Conservation (phyloP, 2,113 vertebrate species). For the Microcebus jonahi region DNA sequence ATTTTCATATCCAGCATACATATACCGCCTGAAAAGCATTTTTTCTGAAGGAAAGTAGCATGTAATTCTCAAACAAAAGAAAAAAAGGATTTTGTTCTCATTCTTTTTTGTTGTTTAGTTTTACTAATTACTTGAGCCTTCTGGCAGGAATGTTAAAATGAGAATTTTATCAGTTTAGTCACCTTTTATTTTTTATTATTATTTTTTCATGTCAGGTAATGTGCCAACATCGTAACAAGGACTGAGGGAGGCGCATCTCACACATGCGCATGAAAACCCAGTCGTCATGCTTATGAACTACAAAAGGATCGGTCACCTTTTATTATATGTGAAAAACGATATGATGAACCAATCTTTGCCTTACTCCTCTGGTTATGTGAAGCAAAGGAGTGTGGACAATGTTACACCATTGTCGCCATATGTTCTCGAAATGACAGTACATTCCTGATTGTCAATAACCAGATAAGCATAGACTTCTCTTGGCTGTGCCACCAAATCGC, state of each 20-base stretch:
- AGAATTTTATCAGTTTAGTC: background rate
- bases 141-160: background rate
- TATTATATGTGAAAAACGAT: background rate
- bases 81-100: slow-evolving; percentile 23
- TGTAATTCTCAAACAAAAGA: background rate
- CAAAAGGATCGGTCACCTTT: background rate
- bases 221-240: no score
- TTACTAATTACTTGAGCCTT: slow-evolving; percentile 1
- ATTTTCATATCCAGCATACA: background rate
- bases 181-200: background rate
- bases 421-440: background rate
- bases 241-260: no score
- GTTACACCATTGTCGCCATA: background rate
- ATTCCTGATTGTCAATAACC: background rate
- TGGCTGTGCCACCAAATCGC: background rate
- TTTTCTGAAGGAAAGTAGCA: background rate
- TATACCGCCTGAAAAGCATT: background rate
- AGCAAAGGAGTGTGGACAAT: background rate
- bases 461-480: background rate
- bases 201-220: no score
- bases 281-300: no score
- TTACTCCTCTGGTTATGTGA: background rate
- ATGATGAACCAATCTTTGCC: background rate
- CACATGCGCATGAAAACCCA: no score
- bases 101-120: background rate